Conservation (phyloP, 2,797 vertebrate species). For the Poecile montanus region DNA sequence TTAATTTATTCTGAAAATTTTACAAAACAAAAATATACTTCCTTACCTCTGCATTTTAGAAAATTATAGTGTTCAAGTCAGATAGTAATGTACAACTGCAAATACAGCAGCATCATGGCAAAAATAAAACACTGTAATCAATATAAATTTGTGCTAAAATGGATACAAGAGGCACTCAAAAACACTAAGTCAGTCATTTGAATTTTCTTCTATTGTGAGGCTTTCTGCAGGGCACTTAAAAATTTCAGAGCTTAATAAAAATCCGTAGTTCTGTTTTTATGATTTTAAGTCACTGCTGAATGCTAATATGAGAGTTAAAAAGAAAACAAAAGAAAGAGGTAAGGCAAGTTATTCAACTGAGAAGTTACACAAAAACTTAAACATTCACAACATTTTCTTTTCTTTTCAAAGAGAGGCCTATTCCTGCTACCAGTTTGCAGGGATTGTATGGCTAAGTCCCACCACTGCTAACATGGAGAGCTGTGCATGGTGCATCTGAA, state of each 20-base stretch:
- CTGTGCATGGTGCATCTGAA: not conserved
- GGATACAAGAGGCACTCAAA: constrained; percentile 27
- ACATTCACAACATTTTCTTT: not conserved
- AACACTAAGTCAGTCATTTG: not conserved
- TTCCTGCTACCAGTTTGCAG: constrained; percentile 3
- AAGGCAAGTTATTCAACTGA: not conserved
- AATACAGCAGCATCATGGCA: constrained; percentile 59
- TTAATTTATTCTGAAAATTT: constrained; percentile 69
- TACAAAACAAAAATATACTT: constrained; percentile 63
- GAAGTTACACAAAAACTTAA: constrained; percentile 37
- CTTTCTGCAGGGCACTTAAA: constrained; percentile 58
- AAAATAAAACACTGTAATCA: constrained; percentile 59
- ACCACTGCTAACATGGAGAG: constrained; percentile 14
- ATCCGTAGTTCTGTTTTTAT: constrained; percentile 23
- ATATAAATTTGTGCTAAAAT: constrained; percentile 62
- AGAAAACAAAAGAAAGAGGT: not conserved
- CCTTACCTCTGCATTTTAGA: constrained; percentile 55
- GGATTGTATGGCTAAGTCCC: not conserved
- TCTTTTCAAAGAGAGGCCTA: not conserved
- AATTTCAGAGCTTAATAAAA: constrained; percentile 45
- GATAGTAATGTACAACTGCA: constrained; percentile 67
- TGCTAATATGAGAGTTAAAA: not conserved
- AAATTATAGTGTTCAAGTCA: constrained; percentile 73
- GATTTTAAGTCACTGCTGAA: constrained; percentile 44
- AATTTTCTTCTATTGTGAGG: not conserved